phyloP scores from a whole-genome alignment of 1,140 invertebrate genomes.

The Diuraphis noxia region DNA sequence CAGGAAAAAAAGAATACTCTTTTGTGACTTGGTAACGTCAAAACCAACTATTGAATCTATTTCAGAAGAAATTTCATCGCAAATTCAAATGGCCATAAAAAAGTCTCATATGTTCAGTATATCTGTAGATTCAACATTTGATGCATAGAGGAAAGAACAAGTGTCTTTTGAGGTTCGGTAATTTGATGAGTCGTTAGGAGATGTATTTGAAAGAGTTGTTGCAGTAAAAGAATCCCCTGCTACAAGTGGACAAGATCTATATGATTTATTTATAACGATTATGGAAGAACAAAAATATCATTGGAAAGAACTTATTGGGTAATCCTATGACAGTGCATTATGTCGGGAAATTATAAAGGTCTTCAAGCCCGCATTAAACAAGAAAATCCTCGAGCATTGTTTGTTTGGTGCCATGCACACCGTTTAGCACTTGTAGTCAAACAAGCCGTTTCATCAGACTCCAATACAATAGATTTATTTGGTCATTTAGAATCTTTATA shows the following conservation, averaged over 20 bases:
- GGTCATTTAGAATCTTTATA: background rate
- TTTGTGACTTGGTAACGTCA: background rate
- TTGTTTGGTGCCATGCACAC: slow-evolving; percentile 56
- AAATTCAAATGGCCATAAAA: background rate
- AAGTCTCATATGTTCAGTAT: background rate
- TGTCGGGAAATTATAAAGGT: slow-evolving; percentile 54
- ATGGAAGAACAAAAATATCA: slow-evolving; percentile 10
- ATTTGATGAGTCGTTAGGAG: background rate
- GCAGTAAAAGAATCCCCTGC: slow-evolving; percentile 2
- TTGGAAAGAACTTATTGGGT: background rate
- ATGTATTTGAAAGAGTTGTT: slow-evolving; percentile 13
- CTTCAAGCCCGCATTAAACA: slow-evolving; percentile 57
- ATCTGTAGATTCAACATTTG: background rate
- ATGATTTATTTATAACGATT: background rate
- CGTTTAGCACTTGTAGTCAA: slow-evolving; percentile 54
- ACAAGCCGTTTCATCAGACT: background rate
- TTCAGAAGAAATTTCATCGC: background rate
- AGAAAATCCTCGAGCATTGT: slow-evolving; percentile 55
- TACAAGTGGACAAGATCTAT: background rate
- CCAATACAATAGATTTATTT: slow-evolving; percentile 1
- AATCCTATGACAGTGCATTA: slow-evolving; percentile 49
- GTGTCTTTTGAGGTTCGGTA: background rate
- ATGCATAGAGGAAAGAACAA: background rate
- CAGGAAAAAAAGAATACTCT: slow-evolving; percentile 2
- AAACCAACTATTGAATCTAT: slow-evolving; percentile 12